Evolutionary conservation across 1,140 invertebrate genomes (phyloP).

Genomic region (Pseudomyrmex pallidus): DNA sequence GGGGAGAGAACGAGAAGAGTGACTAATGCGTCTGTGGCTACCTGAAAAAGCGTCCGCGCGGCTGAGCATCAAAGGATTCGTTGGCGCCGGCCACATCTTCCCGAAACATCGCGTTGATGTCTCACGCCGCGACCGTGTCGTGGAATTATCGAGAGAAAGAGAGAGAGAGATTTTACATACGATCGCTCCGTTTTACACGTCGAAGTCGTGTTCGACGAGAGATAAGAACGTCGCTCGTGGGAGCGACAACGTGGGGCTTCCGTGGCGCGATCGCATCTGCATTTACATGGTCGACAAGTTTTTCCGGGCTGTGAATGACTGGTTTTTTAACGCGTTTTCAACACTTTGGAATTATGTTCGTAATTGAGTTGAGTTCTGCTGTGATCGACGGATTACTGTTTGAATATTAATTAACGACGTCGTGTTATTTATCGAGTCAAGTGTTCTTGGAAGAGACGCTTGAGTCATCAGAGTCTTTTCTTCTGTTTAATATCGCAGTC

Average conservation of each 20-base stretch:
- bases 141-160: conserved; percentile 1
- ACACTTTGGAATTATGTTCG: background rate
- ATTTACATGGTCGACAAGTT: background rate
- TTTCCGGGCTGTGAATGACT: background rate
- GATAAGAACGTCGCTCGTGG: background rate
- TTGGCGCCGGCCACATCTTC: conserved; percentile 81
- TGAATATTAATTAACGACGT: background rate
- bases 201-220: conserved; percentile 16
- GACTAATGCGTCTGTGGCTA: conserved; percentile 86
- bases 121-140: conserved; percentile 29
- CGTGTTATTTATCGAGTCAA: background rate
- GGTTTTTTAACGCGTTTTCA: background rate
- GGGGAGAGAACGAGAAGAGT: conserved; percentile 78
- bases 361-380: background rate
- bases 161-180: conserved; percentile 56
- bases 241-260: background rate
- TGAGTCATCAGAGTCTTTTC: conserved; percentile 41
- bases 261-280: conserved; percentile 4
- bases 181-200: conserved; percentile 43
- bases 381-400: background rate
- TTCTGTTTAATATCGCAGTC: conserved; percentile 13
- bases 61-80: conserved; percentile 83
- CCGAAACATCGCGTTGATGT: conserved; percentile 52
- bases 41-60: conserved; percentile 83
- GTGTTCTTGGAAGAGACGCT: conserved; percentile 12